A percentile compares a stretch with the other conserved stretches of the same genome.
Evolutionary conservation across 2,888 invertebrate species (phyloP).

Genomic region (Tromatobia lineatoria): DNA sequence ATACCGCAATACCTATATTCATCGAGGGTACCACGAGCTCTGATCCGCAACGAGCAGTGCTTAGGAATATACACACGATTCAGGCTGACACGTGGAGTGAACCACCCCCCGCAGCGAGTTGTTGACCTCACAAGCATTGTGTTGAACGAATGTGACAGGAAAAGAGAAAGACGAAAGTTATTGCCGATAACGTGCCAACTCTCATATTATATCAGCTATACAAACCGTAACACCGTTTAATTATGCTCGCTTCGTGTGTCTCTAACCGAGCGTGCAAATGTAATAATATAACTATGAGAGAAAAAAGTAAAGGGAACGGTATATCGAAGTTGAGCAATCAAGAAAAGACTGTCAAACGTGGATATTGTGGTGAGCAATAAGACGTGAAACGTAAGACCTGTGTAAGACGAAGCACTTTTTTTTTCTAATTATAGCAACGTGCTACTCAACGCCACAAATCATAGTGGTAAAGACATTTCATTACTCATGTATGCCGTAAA

Average conservation of each 20-base stretch:
- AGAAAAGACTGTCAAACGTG: not conserved
- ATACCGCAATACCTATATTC: slow-evolving; percentile 8
- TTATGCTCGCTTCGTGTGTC: slow-evolving; percentile 3
- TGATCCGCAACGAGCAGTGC: slow-evolving; percentile 36
- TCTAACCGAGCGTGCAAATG: slow-evolving; percentile 24
- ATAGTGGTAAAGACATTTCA: too few species aligned
- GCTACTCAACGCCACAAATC: too few species aligned
- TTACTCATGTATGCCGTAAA: too few species aligned
- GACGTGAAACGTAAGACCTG: not conserved
- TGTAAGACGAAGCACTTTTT: too few species aligned
- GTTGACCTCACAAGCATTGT: slow-evolving; percentile 50
- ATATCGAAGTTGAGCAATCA: slow-evolving; percentile 4
- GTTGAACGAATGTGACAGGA: slow-evolving; percentile 25
- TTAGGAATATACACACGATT: not conserved
- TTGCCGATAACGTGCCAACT: slow-evolving; percentile 36
- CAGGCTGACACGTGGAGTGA: slow-evolving; percentile 11
- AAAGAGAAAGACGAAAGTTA: slow-evolving; percentile 39
- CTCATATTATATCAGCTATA: slow-evolving; percentile 9
- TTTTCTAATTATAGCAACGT: too few species aligned
- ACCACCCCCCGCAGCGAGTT: slow-evolving; percentile 27
- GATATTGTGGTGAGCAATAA: slow-evolving; percentile 4
- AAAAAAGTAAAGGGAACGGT: not conserved
- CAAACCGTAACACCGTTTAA: slow-evolving; percentile 19
- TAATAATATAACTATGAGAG: not conserved
- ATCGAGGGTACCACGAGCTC: slow-evolving; percentile 21